Base-by-base conservation (phyloP, 2,797 vertebrate genomes). In the Micromesistius poutassou region DNA sequence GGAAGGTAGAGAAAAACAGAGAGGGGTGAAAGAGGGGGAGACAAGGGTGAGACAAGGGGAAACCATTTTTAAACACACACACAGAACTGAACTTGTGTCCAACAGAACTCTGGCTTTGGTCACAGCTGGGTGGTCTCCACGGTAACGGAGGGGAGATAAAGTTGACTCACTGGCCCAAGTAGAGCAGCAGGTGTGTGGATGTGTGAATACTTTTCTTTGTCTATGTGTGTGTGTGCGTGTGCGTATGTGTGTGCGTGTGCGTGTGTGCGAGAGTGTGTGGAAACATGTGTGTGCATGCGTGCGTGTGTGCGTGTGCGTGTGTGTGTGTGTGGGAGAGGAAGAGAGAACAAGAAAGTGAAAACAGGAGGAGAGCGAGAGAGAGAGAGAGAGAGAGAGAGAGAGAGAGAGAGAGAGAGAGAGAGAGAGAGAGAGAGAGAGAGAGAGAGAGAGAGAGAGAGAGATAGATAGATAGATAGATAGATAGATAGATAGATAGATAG, bases 71-170 rank as follows among this genome's bases (percentile, higher is more conserved):
- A 66, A 9, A 66, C 25, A 66, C 62, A 62, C 55, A 70, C 30
- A 77, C 73, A 76, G 12, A 76, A 71, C 66, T 30, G 35, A 31
- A 42, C 55, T 46, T 70, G 70, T 74, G 40, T 84, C 82, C 75
- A 76, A 1, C 10, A 36, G 55, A 46, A 71, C 76, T 55, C 35
- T 5, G 78, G 74, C 78, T 40, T 76, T 16, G 28, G 25, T 72
- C 74, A 46, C 75, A 80, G 50, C 75, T 76, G 36, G 80, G 33
- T 35, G 46, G 82, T 85, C 76, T 72, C 78, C 73, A 0, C 30
- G 75, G 80, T 74, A 75, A 81, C 74, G 5, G 62, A 66, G 62
- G 62, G 62, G 62, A 66, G 62, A 66, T 66, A 66, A 66, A 66
- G 62, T 66, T 66, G 3, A 12, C 62, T 66, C 62, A n/a, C 25